Evolutionary conservation across 2,113 vertebrate species (phyloP), one percentile per base, ranked within the genome.

Genomic region (Leptobrachium leishanense): DNA sequence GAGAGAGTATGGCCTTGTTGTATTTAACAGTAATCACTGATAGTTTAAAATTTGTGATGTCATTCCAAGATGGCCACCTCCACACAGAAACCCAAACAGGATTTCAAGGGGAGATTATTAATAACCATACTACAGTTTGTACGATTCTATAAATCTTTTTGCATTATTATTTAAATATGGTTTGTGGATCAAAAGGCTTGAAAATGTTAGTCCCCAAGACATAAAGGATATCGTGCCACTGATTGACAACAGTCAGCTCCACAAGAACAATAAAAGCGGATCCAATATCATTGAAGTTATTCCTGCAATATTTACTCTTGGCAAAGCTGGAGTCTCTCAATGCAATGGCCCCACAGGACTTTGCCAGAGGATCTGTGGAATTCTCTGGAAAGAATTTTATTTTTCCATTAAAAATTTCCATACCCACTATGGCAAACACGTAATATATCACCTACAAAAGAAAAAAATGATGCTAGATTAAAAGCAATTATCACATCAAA

Each of bases 201-300:
- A 13, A 1, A 59, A 4, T 15, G 10, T 3, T 15, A 59, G 1
- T 11, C 11, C 55, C 55, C 55, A 54, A 8, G 2, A 68, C 0
- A 5, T 0, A 75, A 84, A 97, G 96, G 97, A 98, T 98, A 99
- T 97, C 87, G 0, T 98, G 96, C 97, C 97, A 98, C 87, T 98
- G 97, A 87, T 99, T 98, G 82, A 99, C 97, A 54, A 97, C 94
- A 0, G 96, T 98, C 76, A 99, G 95, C 88, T 98, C 95, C 85
- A 94, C 81, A 76, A 99, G 90, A 54, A 98, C 89, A 0, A 98
- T 70, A 81, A 96, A 94, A 8, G 96, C 90, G 0, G 95, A 94
- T 0, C 89, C 86, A 0, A 97, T 89, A 74, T 97, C 15, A 6
- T 96, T 98, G 90, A 98, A 98, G 88, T 98, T 98, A 89, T 98